phyloP scores from a whole-genome alignment of 2,888 invertebrate genomes.

The Pedicia rivosa region DNA sequence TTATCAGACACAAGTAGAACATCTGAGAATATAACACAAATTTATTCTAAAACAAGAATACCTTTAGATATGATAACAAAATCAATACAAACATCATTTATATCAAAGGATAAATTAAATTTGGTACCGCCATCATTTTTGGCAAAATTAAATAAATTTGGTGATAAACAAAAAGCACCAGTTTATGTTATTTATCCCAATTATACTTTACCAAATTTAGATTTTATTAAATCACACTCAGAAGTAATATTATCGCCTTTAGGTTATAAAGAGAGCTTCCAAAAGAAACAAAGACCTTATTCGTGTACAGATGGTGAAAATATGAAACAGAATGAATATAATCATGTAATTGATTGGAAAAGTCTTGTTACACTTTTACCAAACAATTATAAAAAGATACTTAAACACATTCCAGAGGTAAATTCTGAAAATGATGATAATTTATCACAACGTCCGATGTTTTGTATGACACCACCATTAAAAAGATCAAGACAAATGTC shows the following conservation, averaged over 20 bases:
- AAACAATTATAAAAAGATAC: conserved; percentile 59
- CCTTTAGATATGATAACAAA: conserved; percentile 45
- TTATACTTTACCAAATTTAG: conserved; percentile 77
- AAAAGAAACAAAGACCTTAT: conserved; percentile 44
- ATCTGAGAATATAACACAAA: conserved; percentile 25
- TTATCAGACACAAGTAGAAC: conserved; percentile 24
- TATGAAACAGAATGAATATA: conserved; percentile 61
- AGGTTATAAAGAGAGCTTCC: conserved; percentile 42
- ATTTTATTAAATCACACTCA: conserved; percentile 45
- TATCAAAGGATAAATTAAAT: conserved; percentile 34
- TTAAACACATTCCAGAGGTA: conserved; percentile 55
- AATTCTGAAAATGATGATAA: conserved; percentile 28
- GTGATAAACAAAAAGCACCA: conserved; percentile 47
- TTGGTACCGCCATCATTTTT: conserved; percentile 54
- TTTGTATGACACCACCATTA: conserved; percentile 37
- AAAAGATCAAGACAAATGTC: background rate
- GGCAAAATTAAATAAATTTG: conserved; percentile 44
- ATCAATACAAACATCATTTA: conserved; percentile 56
- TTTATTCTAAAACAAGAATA: conserved; percentile 28
- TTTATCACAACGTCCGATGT: conserved; percentile 36
- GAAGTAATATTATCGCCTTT: conserved; percentile 52
- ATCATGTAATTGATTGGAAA: conserved; percentile 86
- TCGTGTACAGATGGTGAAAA: conserved; percentile 72
- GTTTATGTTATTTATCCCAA: conserved; percentile 84
- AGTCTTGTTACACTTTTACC: conserved; percentile 80